These are phyloP conservation scores for Pseudorasbora parva DNA, from an alignment of 2,113 vertebrate genomes.

Conservation along the genomic window DNA sequence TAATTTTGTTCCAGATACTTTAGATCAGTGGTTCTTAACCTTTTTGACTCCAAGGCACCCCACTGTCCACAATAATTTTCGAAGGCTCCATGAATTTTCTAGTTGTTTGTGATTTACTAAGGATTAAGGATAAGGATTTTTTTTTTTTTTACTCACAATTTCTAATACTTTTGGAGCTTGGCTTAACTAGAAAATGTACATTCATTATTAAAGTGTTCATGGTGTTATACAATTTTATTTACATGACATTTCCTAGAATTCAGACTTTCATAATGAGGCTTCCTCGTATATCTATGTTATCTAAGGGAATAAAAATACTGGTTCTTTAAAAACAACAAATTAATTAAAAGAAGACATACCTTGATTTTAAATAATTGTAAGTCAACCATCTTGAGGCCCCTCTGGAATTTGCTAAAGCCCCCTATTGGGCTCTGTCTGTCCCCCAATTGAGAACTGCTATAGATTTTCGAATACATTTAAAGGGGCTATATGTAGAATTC, in stretches of 20 bases:
- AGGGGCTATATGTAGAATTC: too few species aligned
- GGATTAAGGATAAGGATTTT: neutral
- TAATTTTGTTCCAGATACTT: neutral
- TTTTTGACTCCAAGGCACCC: neutral
- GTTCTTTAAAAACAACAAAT: neutral
- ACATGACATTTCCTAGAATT: neutral
- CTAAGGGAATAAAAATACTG: too few species aligned
- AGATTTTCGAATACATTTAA: too few species aligned
- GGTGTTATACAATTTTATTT: too few species aligned
- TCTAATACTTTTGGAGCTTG: neutral
- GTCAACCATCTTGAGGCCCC: neutral
- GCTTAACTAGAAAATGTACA: neutral
- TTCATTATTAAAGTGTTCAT: neutral
- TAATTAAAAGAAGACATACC: neutral
- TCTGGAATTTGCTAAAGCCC: too few species aligned
- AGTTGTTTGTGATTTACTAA: constrained; percentile 6
- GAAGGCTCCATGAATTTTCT: neutral
- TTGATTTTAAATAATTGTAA: neutral
- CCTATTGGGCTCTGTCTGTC: too few species aligned
- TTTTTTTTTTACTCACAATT: neutral
- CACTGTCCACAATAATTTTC: neutral
- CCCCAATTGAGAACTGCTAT: too few species aligned
- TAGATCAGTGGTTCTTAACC: neutral
- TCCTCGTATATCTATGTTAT: neutral
- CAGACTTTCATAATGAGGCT: neutral